phyloP scores from a whole-genome alignment of 2,888 invertebrate genomes.

The Acleris laterana region DNA sequence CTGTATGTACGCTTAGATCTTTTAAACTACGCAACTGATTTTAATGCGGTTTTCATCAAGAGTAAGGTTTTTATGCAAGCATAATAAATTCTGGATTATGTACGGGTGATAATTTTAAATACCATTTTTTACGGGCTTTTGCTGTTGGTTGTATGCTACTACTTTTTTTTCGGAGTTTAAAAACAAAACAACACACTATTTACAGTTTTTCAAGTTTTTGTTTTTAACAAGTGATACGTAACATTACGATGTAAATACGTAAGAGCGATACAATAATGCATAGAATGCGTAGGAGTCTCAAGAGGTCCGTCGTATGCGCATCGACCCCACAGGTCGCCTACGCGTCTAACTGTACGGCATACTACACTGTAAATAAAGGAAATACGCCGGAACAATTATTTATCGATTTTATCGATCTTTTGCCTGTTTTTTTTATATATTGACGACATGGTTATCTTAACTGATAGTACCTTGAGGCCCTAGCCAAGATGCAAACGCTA shows the following conservation, averaged over 20 bases:
- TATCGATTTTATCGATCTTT: constrained; percentile 15
- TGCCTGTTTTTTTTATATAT: not conserved
- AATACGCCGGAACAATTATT: constrained; percentile 19
- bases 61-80: no score
- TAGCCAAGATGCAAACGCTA: no score
- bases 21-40: no score
- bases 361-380: constrained; percentile 38
- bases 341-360: constrained; percentile 66
- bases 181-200: not conserved
- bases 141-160: no score
- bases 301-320: constrained; percentile 55
- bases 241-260: constrained; percentile 23
- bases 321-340: constrained; percentile 63
- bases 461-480: no score
- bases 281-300: constrained; percentile 56
- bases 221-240: constrained; percentile 16
- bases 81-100: no score
- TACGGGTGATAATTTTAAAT: no score
- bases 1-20: no score
- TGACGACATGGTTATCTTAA: constrained; percentile 9
- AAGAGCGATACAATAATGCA: constrained; percentile 34
- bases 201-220: not conserved
- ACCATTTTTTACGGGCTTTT: no score
- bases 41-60: no score
- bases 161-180: no score